Evolutionary conservation across 2,888 invertebrate genomes (phyloP), one percentile per base, ranked within the genome.

Genomic region (Autographa pulchrina): DNA sequence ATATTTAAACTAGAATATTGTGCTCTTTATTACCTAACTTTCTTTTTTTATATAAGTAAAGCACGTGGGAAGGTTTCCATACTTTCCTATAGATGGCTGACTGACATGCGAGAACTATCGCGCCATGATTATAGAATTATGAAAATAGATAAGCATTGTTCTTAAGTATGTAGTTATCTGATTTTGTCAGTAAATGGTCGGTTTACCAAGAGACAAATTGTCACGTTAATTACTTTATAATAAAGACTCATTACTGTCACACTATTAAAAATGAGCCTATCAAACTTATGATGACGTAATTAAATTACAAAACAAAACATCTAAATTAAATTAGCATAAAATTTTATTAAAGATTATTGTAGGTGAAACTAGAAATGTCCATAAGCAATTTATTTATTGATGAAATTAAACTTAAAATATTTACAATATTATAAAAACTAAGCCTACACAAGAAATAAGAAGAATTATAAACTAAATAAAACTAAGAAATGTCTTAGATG

Each of bases 51-150:
- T 62, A 70, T 65, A 61, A 78, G 70, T 80, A 76, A 71, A 38
- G 60, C 80, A 83, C 82, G 83, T 83, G 82, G 75, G 83, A 83
- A 83, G 14, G 65, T 81, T 72, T 72, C 76, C 74, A 80, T 72
- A 78, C 76, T 80, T 78, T 78, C 80, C 9, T 83, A 62, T 31
- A 43, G 58, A 83, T 76, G 67, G 48, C 43, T 73, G 74, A 71
- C 56, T 66, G 70, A 67, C 73, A 73, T 76, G 75, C 69, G 78
- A 77, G 67, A 75, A 72, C 58, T 69, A 59, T 79, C 62, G 56
- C 31, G 61, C 16, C 62, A 62, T 69, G 61, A 69, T 75, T 72
- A 74, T 64, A 41, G 25, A 59, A 58, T 72, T 59, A 32, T 68
- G 62, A 74, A 68, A 41, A 25, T 56, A 68, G 52, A 56, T 56